Evolutionary conservation across 2,797 vertebrate species (phyloP).

Genomic region (Cyprinodon diabolis): DNA sequence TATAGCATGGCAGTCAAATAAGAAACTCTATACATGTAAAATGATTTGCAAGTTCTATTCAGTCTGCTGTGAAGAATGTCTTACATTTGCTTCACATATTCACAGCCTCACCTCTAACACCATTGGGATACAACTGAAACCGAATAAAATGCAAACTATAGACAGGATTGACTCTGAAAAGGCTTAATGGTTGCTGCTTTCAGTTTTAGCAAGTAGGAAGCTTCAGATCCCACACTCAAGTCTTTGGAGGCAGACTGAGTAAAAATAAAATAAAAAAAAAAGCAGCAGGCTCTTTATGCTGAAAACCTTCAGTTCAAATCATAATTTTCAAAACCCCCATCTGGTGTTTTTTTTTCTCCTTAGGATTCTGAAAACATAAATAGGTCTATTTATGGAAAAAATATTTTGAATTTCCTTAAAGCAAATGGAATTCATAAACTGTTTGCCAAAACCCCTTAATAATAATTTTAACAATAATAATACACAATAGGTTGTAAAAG

Average conservation of each 20-base stretch:
- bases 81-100: slow-evolving; percentile 6
- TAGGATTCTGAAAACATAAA: not conserved
- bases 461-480: not conserved
- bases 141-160: slow-evolving; percentile 9
- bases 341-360: not conserved
- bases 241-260: slow-evolving; percentile 12
- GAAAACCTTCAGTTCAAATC: slow-evolving; percentile 1
- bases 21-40: not conserved
- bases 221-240: slow-evolving; percentile 18
- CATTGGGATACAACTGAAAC: slow-evolving; percentile 5
- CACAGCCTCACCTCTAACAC: not conserved
- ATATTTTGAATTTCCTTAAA: not conserved
- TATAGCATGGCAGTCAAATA: not conserved
- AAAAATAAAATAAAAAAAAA: slow-evolving; percentile 1
- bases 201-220: slow-evolving; percentile 20
- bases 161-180: slow-evolving; percentile 17
- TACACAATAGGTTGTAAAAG: not conserved
- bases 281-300: slow-evolving; percentile 1
- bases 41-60: not conserved
- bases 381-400: not conserved
- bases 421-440: not conserved
- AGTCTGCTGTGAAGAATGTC: not conserved
- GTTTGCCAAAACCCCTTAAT: not conserved
- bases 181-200: slow-evolving; percentile 21
- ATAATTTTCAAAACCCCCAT: not conserved